These are phyloP conservation scores for Probaryconus sp. DNA, from an alignment of 1,140 invertebrate species.

Conservation along the genomic window DNA sequence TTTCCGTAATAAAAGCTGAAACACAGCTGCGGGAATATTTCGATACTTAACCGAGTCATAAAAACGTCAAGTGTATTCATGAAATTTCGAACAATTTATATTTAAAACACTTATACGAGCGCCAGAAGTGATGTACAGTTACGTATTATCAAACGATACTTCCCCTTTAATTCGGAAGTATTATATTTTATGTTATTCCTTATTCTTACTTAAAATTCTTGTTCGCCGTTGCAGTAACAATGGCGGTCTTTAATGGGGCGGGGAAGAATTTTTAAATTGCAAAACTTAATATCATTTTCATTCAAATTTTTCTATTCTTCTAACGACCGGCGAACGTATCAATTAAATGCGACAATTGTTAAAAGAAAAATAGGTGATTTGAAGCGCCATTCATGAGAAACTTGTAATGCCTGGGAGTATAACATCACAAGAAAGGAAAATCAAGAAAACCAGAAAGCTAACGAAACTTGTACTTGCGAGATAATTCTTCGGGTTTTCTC, in stretches of 20 bases:
- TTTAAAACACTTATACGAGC: background rate
- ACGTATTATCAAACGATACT: slow-evolving; percentile 13
- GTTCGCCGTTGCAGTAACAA: slow-evolving; percentile 14
- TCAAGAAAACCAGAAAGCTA: slow-evolving; percentile 37
- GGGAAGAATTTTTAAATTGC: slow-evolving; percentile 41
- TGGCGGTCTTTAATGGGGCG: slow-evolving; percentile 14
- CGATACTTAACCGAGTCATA: too few species aligned
- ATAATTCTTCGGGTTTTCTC: slow-evolving; percentile 26
- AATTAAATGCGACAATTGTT: slow-evolving; percentile 38
- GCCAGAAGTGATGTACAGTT: slow-evolving; percentile 1
- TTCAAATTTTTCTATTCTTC: slow-evolving; percentile 31
- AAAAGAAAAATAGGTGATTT: slow-evolving; percentile 38
- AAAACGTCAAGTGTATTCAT: too few species aligned
- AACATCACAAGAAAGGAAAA: slow-evolving; percentile 18
- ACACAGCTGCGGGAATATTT: too few species aligned
- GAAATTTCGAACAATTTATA: too few species aligned
- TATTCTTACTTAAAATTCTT: slow-evolving; percentile 29
- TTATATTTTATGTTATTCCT: slow-evolving; percentile 33
- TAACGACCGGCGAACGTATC: slow-evolving; percentile 19
- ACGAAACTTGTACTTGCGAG: slow-evolving; percentile 25
- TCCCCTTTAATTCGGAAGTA: slow-evolving; percentile 15
- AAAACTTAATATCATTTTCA: slow-evolving; percentile 46
- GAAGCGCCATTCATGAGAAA: slow-evolving; percentile 36
- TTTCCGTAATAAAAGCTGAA: too few species aligned
- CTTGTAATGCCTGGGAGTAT: slow-evolving; percentile 11